These are phyloP conservation scores for Lamellibrachia luymesi DNA, from an alignment of 1,140 invertebrate genomes.

Conservation along the genomic window DNA sequence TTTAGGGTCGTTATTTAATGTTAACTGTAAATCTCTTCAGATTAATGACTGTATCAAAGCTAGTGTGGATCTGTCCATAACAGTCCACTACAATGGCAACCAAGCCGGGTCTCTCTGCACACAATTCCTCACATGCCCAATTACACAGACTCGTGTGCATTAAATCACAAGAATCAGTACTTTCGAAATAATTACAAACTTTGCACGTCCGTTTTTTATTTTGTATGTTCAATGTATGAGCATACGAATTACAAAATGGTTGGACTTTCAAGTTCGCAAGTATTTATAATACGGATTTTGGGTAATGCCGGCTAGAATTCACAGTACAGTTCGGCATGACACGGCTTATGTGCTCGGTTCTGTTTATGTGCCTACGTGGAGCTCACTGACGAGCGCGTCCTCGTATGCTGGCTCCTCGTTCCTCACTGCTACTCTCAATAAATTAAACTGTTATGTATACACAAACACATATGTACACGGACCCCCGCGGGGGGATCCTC, in stretches of 20 bases:
- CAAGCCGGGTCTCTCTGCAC: neutral
- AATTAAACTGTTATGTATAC: conserved; percentile 5
- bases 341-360: neutral
- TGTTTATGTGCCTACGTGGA: neutral
- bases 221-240: too few relatives aligned
- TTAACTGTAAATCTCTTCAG: neutral
- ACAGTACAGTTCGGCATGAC: neutral
- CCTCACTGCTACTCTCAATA: neutral
- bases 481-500: neutral
- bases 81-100: neutral
- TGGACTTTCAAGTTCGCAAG: neutral
- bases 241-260: neutral
- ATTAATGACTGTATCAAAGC: neutral
- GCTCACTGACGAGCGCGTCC: neutral
- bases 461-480: conserved; percentile 1
- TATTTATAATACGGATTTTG: neutral
- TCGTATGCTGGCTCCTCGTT: neutral
- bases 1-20: neutral
- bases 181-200: neutral
- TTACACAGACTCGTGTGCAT: neutral
- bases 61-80: neutral
- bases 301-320: neutral
- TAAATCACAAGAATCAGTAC: neutral
- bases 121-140: neutral
- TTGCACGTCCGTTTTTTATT: neutral